Evolutionary conservation across 2,113 vertebrate genomes (phyloP).

Genomic region (Microtus richardsoni): DNA sequence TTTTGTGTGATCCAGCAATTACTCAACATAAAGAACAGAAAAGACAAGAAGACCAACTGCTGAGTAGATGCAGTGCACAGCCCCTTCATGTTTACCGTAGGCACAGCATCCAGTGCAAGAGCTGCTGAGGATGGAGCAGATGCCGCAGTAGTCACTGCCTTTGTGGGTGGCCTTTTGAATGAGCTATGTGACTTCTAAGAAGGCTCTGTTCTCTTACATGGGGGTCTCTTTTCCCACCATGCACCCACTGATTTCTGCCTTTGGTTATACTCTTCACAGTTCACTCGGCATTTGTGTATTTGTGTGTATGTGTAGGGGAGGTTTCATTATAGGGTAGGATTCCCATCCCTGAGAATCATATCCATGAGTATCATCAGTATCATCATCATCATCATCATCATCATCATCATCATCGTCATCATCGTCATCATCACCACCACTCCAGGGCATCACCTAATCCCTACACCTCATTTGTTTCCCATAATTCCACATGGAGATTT

Average conservation of each 20-base stretch:
- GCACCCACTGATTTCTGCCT: fast-evolving
- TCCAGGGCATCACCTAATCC: neutral
- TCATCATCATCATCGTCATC: neutral
- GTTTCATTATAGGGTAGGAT: neutral
- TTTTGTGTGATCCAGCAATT: neutral
- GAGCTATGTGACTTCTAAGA: neutral
- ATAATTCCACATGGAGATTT: neutral
- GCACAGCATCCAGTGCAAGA: neutral
- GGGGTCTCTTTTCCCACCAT: fast-evolving
- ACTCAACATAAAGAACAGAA: neutral
- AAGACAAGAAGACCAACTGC: neutral
- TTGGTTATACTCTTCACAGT: neutral
- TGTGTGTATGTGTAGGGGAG: neutral
- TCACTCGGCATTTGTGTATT: neutral
- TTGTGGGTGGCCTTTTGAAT: neutral
- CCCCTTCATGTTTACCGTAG: neutral
- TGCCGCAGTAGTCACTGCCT: neutral
- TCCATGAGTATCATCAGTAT: too few species aligned
- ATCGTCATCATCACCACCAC: neutral
- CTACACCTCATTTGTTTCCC: neutral
- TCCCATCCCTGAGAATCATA: neutral
- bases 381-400: neutral
- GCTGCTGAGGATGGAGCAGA: too few species aligned
- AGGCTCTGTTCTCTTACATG: neutral
- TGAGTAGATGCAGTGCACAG: neutral